Percentiles rank a stretch among this genome's conserved stretches.
Conservation (phyloP, 23 tunicate species). For the Clavelina lepadiformis region DNA sequence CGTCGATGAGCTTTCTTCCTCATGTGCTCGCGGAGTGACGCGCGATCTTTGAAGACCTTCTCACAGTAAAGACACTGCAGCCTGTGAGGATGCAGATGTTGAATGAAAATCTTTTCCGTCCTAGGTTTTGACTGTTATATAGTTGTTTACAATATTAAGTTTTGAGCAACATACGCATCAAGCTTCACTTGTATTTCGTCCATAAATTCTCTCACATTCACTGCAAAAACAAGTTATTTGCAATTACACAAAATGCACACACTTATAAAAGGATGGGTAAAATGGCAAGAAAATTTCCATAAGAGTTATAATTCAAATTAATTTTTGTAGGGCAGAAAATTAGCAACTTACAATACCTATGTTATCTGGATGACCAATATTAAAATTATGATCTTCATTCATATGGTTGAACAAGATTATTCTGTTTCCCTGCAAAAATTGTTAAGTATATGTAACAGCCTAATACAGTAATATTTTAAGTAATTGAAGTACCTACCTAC, state of each 20-base stretch:
- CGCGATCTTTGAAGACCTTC: conserved; percentile 83
- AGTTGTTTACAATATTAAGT: background rate
- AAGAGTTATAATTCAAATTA: no score
- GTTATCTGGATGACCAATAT: conserved; percentile 96
- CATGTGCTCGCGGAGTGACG: conserved; percentile 88
- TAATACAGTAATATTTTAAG: no score
- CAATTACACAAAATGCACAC: no score
- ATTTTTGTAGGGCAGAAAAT: no score
- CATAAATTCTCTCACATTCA: conserved; percentile 75
- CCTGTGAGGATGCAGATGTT: background rate
- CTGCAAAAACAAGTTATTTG: conserved; percentile 1
- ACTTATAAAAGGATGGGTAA: no score
- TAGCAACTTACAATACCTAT: conserved; percentile 19
- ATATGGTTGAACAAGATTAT: conserved; percentile 77
- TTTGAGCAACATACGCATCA: conserved; percentile 33
- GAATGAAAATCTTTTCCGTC: no score
- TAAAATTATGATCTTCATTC: conserved; percentile 86
- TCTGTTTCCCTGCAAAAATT: conserved; percentile 73
- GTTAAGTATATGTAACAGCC: no score
- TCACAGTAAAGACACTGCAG: conserved; percentile 88
- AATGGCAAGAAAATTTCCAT: no score
- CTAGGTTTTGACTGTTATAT: background rate
- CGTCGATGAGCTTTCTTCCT: conserved; percentile 85
- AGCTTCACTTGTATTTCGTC: conserved; percentile 65
- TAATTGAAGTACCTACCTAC: no score